Evolutionary conservation across 2,888 invertebrate species (phyloP), one percentile per base, ranked within the genome.

Genomic region (Noctua janthe): DNA sequence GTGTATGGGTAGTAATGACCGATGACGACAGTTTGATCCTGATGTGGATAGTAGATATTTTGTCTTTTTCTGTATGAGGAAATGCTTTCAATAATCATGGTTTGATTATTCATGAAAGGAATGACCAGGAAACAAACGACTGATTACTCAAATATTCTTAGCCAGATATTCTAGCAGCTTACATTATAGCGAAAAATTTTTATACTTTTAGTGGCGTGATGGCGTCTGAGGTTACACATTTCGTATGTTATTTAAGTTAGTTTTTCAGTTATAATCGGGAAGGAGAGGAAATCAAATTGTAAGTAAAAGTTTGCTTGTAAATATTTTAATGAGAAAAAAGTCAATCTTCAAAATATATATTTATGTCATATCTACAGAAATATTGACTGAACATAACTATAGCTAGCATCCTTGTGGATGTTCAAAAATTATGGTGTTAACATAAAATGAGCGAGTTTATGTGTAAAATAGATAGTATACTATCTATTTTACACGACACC

Each of bases 21-120:
- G 70, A 78, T 83, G 47, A 56, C 17, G 83, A 70, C 83, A 83
- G n/a, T 43, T 83, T 73, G 54, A 81, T 74, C 76, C 74, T 64
- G 20, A 62, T 72, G 15, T 56, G n/a, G 35, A 62, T n/a, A 15
- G 11, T 1, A 17, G 17, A 39, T 17, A 7, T 56, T n/a, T 17
- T 39, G 15, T 62, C 15, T 20, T 74, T 20, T 35, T 62, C 56
- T 17, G 1, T 49, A 47, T n/a, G 69, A n/a, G n/a, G n/a, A 69
- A 69, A 47, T 47, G 47, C 47, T 69, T 47, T 47, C n/a, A 7
- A 69, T 47, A n/a, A 7, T 15, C 13, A 13, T 7, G 47, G n/a
- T n/a, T 47, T 8, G 35, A 8, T 62, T 71, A 62, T 43, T 5
- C 23, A 11, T 39, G 10, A 1, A 20, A 39, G 11, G 39, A 56